Percentiles rank a stretch among this genome's conserved stretches.
Evolutionary conservation across 53 echinoderm and acorn worm species (phyloP).

Genomic region (Holothuria scabra): DNA sequence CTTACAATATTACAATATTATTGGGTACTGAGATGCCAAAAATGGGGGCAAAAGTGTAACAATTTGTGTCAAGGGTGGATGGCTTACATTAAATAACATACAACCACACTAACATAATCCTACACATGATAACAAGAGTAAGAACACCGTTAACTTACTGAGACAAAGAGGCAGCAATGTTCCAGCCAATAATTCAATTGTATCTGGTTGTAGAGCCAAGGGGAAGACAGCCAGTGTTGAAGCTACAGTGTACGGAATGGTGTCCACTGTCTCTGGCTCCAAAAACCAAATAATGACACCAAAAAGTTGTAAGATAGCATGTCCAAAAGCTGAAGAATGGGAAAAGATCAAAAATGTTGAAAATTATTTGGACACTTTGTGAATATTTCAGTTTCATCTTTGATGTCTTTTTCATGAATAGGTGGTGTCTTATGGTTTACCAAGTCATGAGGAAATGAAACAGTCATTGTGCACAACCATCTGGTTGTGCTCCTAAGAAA

Average conservation of each 20-base stretch:
- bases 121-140: neutral
- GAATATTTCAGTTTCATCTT: too few species aligned
- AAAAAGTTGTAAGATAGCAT: constrained; percentile 91
- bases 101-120: neutral
- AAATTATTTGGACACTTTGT: too few species aligned
- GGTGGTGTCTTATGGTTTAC: too few species aligned
- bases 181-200: constrained; percentile 82
- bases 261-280: constrained; percentile 92
- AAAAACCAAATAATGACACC: constrained; percentile 91
- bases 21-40: neutral
- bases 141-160: constrained; percentile 61
- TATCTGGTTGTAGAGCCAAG: constrained; percentile 79
- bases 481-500: too few species aligned
- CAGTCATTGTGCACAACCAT: too few species aligned
- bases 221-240: constrained; percentile 91
- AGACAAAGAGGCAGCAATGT: constrained; percentile 87
- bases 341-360: neutral
- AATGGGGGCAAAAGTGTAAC: neutral
- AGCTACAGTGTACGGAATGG: constrained; percentile 94
- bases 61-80: neutral
- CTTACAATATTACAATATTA: neutral
- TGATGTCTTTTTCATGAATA: too few species aligned
- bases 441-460: too few species aligned
- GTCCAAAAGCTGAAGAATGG: constrained; percentile 75
- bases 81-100: neutral